Evolutionary conservation across 2,797 vertebrate genomes (phyloP), one percentile per base, ranked within the genome.

Genomic region (Macrochelys suwanniensis): DNA sequence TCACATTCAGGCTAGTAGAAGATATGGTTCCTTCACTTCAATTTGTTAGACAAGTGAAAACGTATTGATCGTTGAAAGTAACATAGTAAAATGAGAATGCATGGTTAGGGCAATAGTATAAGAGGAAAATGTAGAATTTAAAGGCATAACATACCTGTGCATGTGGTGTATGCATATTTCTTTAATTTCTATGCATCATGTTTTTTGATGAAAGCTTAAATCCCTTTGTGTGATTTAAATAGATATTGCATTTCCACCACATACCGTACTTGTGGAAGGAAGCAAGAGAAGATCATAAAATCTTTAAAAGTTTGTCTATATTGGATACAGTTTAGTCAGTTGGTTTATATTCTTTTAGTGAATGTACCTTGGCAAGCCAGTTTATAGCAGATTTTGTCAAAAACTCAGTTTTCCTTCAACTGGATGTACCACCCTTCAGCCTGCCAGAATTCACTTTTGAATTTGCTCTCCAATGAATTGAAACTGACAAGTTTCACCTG

Each of bases 11-110:
- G 56, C 81, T 53, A 53, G 51, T 53, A 59, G 82, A 56, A 80
- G 90, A 42, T 49, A 80, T 1, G 68, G 84, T 80, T 59, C 89
- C 85, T 91, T 90, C 82, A 65, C 85, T 88, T 65, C 0, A 1
- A 10, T 88, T 93, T 92, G 80, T 81, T 85, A 65, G 68, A 47
- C 80, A 94, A 85, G 83, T 95, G 93, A 96, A 91, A 89, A 1
- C n/a, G 4, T 42, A 77, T 78, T 47, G 8, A 11, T 82, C 12
- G 57, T n/a, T 90, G 92, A 86, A 77, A 56, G 16, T 25, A 84
- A 54, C 11, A n/a, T 53, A 85, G 80, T 51, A 57, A 51, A 87
- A 25, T 59, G 47, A 94, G 81, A 65, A 13, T 74, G 71, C 74
- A 12, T 1, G 57, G 53, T 45, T 89, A 89, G 31, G 47, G 81